These are phyloP conservation scores for Acanthurus tractus DNA, from an alignment of 2,797 vertebrate genomes.

Conservation along the genomic window DNA sequence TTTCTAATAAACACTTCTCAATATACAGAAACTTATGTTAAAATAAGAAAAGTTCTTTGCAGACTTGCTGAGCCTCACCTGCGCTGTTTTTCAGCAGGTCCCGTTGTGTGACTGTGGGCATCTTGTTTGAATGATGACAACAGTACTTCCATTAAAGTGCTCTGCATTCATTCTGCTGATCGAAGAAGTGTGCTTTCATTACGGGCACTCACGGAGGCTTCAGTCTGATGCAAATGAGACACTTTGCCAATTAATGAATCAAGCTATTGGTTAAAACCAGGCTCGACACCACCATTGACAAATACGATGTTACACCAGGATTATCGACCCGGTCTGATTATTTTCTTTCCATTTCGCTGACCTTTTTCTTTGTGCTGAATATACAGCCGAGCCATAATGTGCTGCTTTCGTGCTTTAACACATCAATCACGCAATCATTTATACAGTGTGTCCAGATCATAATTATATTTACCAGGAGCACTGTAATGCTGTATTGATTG, in stretches of 20 bases:
- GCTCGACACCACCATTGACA: slow-evolving; percentile 53
- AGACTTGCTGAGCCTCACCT: not conserved
- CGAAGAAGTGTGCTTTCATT: slow-evolving; percentile 71
- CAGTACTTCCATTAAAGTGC: slow-evolving; percentile 64
- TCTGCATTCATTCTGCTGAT: slow-evolving; percentile 68
- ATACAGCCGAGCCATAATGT: slow-evolving; percentile 46
- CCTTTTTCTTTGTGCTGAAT: slow-evolving; percentile 56
- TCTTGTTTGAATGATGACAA: slow-evolving; percentile 55
- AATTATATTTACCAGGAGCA: slow-evolving; percentile 73
- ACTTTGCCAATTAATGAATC: slow-evolving; percentile 76
- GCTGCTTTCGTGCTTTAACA: slow-evolving; percentile 56
- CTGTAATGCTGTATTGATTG: slow-evolving; percentile 77
- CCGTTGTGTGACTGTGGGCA: slow-evolving; percentile 11
- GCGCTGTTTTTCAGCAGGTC: not conserved
- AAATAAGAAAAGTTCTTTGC: not conserved
- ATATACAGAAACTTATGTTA: not conserved
- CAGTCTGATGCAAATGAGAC: slow-evolving; percentile 72
- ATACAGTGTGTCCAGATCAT: slow-evolving; percentile 68
- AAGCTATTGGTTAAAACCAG: slow-evolving; percentile 62
- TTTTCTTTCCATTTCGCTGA: slow-evolving; percentile 64
- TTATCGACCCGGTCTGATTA: slow-evolving; percentile 62
- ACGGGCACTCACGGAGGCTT: slow-evolving; percentile 59
- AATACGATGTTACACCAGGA: slow-evolving; percentile 48
- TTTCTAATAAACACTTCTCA: not conserved
- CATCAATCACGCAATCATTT: slow-evolving; percentile 74